phyloP scores from a whole-genome alignment of 2,113 vertebrate genomes.

The Lagopus leucura region DNA sequence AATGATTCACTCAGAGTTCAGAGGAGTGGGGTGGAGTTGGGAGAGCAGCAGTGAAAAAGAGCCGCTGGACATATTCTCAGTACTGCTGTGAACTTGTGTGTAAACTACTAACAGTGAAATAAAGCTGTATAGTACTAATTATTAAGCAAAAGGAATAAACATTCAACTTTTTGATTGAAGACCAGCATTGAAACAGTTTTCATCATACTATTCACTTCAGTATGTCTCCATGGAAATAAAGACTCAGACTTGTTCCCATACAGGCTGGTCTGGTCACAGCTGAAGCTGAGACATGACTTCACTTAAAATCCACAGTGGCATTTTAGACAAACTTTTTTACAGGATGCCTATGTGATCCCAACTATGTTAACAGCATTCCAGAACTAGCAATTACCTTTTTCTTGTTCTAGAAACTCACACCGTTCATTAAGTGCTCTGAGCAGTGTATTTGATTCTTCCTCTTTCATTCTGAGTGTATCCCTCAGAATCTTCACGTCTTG shows the following conservation, averaged over 20 bases:
- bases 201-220: neutral
- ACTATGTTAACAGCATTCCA: neutral
- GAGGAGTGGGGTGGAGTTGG: neutral
- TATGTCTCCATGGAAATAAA: neutral
- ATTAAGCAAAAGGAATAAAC: neutral
- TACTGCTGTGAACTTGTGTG: neutral
- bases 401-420: constrained; percentile 82
- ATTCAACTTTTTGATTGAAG: neutral
- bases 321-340: neutral
- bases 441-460: constrained; percentile 79
- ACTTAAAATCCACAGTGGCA: neutral
- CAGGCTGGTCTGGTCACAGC: neutral
- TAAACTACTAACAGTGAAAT: neutral
- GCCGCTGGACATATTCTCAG: neutral
- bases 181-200: neutral
- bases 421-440: constrained; percentile 82
- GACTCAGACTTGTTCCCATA: neutral
- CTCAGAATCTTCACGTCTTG: constrained; percentile 79
- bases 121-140: neutral
- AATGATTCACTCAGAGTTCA: neutral
- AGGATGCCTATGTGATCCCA: neutral
- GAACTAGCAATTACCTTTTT: constrained; percentile 82
- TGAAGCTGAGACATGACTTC: neutral
- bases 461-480: constrained; percentile 79
- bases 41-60: neutral